phyloP scores from a whole-genome alignment of 2,797 vertebrate genomes.

The Pygocentrus nattereri region DNA sequence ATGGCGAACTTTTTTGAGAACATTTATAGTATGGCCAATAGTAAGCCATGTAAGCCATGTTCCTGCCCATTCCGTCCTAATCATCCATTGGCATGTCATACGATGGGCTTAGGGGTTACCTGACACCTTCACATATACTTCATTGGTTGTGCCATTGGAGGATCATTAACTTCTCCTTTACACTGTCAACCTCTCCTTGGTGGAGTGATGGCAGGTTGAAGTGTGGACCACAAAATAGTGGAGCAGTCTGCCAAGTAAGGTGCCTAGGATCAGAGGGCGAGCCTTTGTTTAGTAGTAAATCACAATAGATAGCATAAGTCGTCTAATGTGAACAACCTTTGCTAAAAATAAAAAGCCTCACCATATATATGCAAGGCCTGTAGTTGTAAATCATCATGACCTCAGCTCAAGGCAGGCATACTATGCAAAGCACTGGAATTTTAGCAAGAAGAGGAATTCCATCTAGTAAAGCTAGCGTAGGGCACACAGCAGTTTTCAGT shows the following conservation, averaged over 20 bases:
- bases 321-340: slow-evolving; percentile 44
- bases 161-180: slow-evolving; percentile 19
- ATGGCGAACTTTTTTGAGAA: slow-evolving; percentile 3
- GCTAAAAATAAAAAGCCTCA: slow-evolving; percentile 18
- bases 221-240: slow-evolving; percentile 29
- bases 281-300: slow-evolving; percentile 26
- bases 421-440: slow-evolving; percentile 82
- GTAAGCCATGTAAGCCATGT: slow-evolving; percentile 46
- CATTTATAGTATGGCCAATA: slow-evolving; percentile 25
- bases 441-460: slow-evolving; percentile 65
- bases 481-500: slow-evolving; percentile 63
- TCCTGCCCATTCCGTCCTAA: slow-evolving; percentile 69
- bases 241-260: slow-evolving; percentile 31
- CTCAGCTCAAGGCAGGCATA: slow-evolving; percentile 69
- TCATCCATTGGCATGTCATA: slow-evolving; percentile 54
- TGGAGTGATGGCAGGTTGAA: background rate
- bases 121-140: slow-evolving; percentile 58
- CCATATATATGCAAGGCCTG: slow-evolving; percentile 47
- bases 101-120: slow-evolving; percentile 54
- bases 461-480: slow-evolving; percentile 65
- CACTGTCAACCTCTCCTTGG: background rate
- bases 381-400: slow-evolving; percentile 33
- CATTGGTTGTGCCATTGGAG: slow-evolving; percentile 36
- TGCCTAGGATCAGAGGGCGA: slow-evolving; percentile 39
- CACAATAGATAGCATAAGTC: slow-evolving; percentile 26